phyloP scores from a whole-genome alignment of 2,888 invertebrate genomes.

The Eumerus sabulonum region DNA sequence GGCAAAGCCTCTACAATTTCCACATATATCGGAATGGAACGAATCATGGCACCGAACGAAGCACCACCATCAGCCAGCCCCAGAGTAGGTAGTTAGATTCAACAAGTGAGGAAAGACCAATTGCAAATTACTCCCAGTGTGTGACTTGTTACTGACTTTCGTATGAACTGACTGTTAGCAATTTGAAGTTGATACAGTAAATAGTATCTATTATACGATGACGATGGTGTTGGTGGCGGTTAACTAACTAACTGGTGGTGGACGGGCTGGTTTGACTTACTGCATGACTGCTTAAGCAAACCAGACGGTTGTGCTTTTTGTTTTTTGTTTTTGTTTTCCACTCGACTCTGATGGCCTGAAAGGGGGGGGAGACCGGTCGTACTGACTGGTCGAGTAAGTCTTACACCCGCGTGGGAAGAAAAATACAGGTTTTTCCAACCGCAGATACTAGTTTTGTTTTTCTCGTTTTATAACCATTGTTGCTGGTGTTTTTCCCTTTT shows the following conservation, averaged over 20 bases:
- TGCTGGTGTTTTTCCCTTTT: conserved; percentile 60
- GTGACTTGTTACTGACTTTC: conserved; percentile 50
- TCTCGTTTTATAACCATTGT: conserved; percentile 8
- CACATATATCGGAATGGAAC: conserved; percentile 32
- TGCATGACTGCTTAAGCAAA: conserved; percentile 51
- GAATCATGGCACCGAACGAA: conserved; percentile 28
- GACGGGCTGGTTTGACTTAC: conserved; percentile 40
- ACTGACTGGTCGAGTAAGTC: no score
- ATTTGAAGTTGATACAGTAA: conserved; percentile 23
- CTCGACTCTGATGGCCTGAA: no score
- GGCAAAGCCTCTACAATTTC: conserved; percentile 45
- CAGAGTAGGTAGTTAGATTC: not conserved
- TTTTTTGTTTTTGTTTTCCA: no score
- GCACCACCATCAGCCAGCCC: no score
- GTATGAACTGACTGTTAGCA: conserved; percentile 52
- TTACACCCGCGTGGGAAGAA: conserved; percentile 60
- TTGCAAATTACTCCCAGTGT: conserved; percentile 38
- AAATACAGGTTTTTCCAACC: conserved; percentile 64
- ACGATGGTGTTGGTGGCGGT: not conserved
- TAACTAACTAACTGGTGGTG: conserved; percentile 27
- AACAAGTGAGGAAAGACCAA: conserved; percentile 47
- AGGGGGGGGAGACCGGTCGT: no score
- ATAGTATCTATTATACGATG: no score
- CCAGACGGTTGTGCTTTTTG: not conserved
- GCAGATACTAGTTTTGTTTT: conserved; percentile 35